Evolutionary conservation across 2,113 vertebrate genomes (phyloP).

Genomic region (Arothron firmamentum): DNA sequence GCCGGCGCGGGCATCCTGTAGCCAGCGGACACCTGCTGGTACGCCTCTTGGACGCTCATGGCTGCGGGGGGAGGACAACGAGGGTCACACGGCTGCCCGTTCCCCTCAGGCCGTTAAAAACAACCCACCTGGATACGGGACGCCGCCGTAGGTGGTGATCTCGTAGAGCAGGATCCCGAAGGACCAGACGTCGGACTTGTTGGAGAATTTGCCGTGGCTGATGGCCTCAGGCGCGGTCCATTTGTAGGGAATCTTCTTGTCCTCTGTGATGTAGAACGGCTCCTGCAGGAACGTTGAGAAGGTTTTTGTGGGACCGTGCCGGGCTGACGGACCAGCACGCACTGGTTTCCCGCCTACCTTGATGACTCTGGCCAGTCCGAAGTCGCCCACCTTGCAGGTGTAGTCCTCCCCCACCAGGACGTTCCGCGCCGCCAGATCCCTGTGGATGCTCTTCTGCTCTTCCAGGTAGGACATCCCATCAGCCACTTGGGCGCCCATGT

Average conservation of each 20-base stretch:
- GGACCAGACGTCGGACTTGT: conserved; percentile 82
- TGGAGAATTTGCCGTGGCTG: conserved; percentile 74
- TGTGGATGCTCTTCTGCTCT: conserved; percentile 78
- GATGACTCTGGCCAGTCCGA: conserved; percentile 81
- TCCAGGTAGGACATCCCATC: conserved; percentile 85
- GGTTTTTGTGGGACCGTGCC: background rate
- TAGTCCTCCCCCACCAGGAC: conserved; percentile 79
- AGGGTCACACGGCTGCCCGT: too few relatives aligned
- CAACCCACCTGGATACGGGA: conserved; percentile 77
- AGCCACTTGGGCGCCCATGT: conserved; percentile 79
- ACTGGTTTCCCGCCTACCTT: conserved; percentile 64
- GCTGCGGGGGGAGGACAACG: conserved; percentile 48
- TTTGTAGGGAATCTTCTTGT: conserved; percentile 79
- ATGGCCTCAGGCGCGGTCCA: conserved; percentile 82
- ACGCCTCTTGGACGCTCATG: conserved; percentile 63
- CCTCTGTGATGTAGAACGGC: conserved; percentile 70
- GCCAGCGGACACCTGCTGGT: conserved; percentile 51
- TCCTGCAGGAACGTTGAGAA: conserved; percentile 61
- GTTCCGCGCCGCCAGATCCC: conserved; percentile 84
- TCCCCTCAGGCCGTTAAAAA: background rate
- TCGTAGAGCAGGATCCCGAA: conserved; percentile 82
- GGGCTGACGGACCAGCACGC: background rate
- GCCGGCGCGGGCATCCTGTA: conserved; percentile 71
- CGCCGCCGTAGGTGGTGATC: conserved; percentile 73
- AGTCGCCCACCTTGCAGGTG: conserved; percentile 85